A percentile compares a stretch with the other conserved stretches of the same genome.
These are phyloP conservation scores for Tauraco hartlaubi DNA, from an alignment of 2,797 vertebrate genomes.

Conservation along the genomic window DNA sequence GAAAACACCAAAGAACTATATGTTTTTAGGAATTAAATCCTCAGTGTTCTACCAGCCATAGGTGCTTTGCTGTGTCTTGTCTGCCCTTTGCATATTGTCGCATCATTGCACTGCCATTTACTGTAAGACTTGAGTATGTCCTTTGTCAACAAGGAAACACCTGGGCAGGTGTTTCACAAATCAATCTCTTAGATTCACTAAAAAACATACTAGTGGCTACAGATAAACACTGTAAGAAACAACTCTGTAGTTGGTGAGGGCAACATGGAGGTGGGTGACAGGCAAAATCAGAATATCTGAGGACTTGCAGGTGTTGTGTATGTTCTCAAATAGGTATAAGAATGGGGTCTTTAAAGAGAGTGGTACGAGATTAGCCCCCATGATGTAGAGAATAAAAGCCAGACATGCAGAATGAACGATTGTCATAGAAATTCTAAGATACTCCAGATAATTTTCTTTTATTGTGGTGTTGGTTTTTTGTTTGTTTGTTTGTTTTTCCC, in stretches of 20 bases:
- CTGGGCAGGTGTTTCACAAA: not conserved
- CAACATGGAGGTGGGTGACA: not conserved
- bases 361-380: not conserved
- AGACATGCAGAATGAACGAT: not conserved
- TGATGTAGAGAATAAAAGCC: not conserved
- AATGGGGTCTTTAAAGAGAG: fast-evolving
- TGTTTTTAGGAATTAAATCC: not conserved
- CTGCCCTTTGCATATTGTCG: not conserved
- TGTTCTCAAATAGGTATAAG: not conserved
- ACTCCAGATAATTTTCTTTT: not conserved
- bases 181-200: too few species aligned
- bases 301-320: not conserved
- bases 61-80: not conserved
- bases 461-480: too few species aligned
- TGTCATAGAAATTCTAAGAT: not conserved
- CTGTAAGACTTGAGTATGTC: too few species aligned
- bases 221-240: not conserved
- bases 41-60: not conserved
- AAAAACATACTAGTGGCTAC: not conserved
- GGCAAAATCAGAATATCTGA: not conserved
- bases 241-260: not conserved
- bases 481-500: not conserved
- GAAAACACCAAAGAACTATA: not conserved
- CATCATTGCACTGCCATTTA: not conserved
- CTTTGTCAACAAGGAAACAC: not conserved